Conservation (phyloP, 2,888 invertebrate genomes). For the Drosophila affinis region DNA sequence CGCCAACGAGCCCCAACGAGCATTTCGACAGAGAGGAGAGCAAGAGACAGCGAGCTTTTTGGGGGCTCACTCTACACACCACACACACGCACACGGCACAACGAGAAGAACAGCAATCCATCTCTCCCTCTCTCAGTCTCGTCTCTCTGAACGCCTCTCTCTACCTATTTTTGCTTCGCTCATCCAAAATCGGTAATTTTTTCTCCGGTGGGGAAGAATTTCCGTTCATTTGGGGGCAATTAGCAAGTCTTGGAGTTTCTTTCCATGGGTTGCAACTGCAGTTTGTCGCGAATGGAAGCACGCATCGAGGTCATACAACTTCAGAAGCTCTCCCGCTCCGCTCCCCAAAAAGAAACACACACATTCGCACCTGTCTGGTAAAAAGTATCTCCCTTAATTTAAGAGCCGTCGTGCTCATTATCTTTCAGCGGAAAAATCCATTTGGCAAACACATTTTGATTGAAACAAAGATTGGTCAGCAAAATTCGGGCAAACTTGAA, state of each 20-base stretch:
- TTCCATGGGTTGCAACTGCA: conserved; percentile 43
- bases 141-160: conserved; percentile 9
- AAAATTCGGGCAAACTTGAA: conserved; percentile 34
- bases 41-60: conserved; percentile 13
- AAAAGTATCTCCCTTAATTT: conserved; percentile 35
- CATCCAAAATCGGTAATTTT: conserved; percentile 33
- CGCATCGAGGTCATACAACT: conserved; percentile 30
- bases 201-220: conserved; percentile 43
- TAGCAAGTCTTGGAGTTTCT: conserved; percentile 48
- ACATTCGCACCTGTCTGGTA: not conserved
- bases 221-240: conserved; percentile 63
- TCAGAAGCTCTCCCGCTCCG: not conserved
- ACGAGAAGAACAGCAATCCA: too few species aligned
- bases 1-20: not conserved
- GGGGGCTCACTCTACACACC: conserved; percentile 36
- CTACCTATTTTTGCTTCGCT: conserved; percentile 18
- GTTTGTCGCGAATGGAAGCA: not conserved
- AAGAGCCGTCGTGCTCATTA: conserved; percentile 24
- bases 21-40: not conserved
- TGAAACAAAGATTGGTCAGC: conserved; percentile 23
- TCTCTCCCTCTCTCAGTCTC: conserved; percentile 1
- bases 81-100: conserved; percentile 31
- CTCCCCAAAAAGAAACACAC: not conserved
- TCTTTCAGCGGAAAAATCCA: conserved; percentile 30
- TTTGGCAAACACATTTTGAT: conserved; percentile 21